Evolutionary conservation across 2,113 vertebrate species (phyloP).

Genomic region (Myodes glareolus): DNA sequence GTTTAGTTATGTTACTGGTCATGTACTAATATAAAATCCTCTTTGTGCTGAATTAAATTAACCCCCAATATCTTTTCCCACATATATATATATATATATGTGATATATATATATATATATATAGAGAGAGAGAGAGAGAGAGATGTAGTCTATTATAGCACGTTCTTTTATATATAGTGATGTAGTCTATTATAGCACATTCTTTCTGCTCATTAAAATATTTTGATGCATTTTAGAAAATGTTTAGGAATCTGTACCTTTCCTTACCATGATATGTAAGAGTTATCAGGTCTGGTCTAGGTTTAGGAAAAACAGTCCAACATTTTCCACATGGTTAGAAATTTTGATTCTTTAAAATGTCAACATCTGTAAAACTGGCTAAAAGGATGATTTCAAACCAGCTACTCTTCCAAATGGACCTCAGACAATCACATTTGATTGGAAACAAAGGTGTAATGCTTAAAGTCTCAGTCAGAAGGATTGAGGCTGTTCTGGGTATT

Average conservation of each 20-base stretch:
- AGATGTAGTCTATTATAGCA: neutral
- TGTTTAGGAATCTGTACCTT: neutral
- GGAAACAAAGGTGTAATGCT: neutral
- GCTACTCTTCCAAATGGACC: neutral
- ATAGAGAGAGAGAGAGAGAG: too few species aligned
- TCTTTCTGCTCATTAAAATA: neutral
- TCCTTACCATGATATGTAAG: neutral
- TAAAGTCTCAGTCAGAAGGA: neutral
- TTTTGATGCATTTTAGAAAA: neutral
- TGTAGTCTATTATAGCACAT: neutral
- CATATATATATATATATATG: neutral
- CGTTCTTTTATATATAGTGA: conserved; percentile 11
- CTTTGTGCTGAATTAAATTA: neutral
- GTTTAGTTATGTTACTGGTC: neutral
- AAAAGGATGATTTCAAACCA: neutral
- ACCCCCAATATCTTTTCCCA: neutral
- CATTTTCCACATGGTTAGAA: conserved; percentile 6
- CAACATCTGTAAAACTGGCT: neutral
- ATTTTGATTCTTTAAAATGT: neutral
- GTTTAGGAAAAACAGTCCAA: neutral
- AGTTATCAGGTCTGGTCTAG: neutral
- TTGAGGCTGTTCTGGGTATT: too few species aligned
- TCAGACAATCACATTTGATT: neutral
- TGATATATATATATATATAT: neutral
- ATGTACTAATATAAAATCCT: neutral